phyloP scores from a whole-genome alignment of 1,140 invertebrate species.

The Diabrotica undecimpunctata region DNA sequence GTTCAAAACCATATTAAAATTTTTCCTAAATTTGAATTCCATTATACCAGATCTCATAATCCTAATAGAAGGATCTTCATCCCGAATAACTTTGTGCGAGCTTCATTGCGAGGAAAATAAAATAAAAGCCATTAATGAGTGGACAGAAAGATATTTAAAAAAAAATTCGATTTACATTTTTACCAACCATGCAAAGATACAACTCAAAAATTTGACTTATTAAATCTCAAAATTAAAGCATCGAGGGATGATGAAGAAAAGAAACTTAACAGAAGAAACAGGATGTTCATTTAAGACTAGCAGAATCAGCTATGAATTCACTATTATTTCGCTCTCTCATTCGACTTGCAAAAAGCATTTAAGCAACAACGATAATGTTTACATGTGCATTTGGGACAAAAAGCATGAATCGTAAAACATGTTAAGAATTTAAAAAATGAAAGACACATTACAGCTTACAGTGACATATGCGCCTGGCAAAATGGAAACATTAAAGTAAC shows the following conservation, averaged over 20 bases:
- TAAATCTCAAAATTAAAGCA: not conserved
- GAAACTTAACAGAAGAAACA: not conserved
- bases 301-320: not conserved
- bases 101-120: conserved; percentile 10
- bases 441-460: too few relatives aligned
- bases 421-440: too few relatives aligned
- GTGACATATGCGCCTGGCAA: too few relatives aligned
- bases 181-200: not conserved
- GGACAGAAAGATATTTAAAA: not conserved
- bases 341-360: not conserved
- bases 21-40: conserved; percentile 11
- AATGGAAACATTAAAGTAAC: too few relatives aligned
- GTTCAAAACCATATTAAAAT: conserved; percentile 5
- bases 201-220: not conserved
- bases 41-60: conserved; percentile 3
- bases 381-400: too few relatives aligned
- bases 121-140: not conserved
- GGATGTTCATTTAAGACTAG: not conserved
- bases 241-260: not conserved
- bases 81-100: not conserved
- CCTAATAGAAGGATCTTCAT: conserved; percentile 7
- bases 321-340: not conserved
- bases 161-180: not conserved
- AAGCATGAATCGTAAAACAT: too few relatives aligned
- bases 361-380: too few relatives aligned